phyloP scores from a whole-genome alignment of 2,888 invertebrate genomes.

The Pollenia labialis region DNA sequence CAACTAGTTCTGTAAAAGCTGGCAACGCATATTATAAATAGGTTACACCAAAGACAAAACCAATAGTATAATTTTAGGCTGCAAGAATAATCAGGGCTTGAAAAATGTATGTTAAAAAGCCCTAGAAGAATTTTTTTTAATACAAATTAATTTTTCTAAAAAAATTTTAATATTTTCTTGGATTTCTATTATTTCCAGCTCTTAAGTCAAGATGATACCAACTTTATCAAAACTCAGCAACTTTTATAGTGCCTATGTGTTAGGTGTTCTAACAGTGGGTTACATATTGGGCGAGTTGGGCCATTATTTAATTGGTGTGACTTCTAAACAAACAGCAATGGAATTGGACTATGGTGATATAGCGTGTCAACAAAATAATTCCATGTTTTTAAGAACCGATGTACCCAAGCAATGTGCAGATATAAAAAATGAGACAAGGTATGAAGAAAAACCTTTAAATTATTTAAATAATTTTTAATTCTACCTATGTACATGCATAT shows the following conservation, averaged over 20 bases:
- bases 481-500: too few species aligned
- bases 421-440: conserved; percentile 85
- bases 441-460: conserved; percentile 58
- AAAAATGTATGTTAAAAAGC: too few species aligned
- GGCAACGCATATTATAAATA: too few species aligned
- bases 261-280: conserved; percentile 91
- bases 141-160: not conserved
- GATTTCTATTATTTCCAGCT: conserved; percentile 22
- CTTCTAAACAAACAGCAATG: conserved; percentile 93
- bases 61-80: too few species aligned
- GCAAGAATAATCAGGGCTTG: too few species aligned
- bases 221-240: conserved; percentile 86
- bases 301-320: conserved; percentile 94
- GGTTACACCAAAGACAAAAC: too few species aligned
- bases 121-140: too few species aligned
- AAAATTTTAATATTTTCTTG: not conserved
- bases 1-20: too few species aligned
- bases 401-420: conserved; percentile 86
- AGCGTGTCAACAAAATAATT: conserved; percentile 91
- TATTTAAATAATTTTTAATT: too few species aligned
- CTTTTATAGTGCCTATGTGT: conserved; percentile 91
- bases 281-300: conserved; percentile 94
- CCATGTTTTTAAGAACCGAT: conserved; percentile 85
- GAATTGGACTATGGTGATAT: conserved; percentile 95
- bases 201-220: conserved; percentile 78